Evolutionary conservation across 2,888 invertebrate species (phyloP).

Genomic region (Agelastica alni): DNA sequence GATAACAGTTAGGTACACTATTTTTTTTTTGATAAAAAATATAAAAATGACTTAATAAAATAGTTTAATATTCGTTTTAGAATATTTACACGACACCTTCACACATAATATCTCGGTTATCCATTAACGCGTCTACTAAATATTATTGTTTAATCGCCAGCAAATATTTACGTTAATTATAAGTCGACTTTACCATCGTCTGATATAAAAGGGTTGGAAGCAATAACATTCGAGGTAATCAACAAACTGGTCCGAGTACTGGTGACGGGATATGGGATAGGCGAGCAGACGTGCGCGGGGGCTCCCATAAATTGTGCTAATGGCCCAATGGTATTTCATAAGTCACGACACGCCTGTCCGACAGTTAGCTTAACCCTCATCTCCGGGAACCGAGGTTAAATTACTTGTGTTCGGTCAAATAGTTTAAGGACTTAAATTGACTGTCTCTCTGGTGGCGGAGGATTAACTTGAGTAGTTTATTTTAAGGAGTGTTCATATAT

Average conservation of each 20-base stretch:
- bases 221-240: slow-evolving; percentile 26
- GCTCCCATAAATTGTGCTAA: slow-evolving; percentile 54
- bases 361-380: slow-evolving; percentile 29
- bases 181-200: slow-evolving; percentile 1
- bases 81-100: no score
- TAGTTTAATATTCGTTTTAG: no score
- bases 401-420: slow-evolving; percentile 27
- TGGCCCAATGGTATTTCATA: slow-evolving; percentile 58
- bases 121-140: neutral
- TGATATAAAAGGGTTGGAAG: slow-evolving; percentile 17
- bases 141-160: slow-evolving; percentile 1
- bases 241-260: slow-evolving; percentile 4
- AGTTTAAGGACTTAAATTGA: slow-evolving; percentile 21
- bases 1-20: no score
- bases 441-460: slow-evolving; percentile 1
- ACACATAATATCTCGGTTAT: no score
- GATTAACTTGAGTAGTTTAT: slow-evolving; percentile 13
- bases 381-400: slow-evolving; percentile 30
- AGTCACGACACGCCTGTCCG: slow-evolving; percentile 26
- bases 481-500: no score
- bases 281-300: neutral
- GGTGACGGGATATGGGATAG: neutral
- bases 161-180: slow-evolving; percentile 13
- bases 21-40: no score
- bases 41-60: no score